phyloP scores from a whole-genome alignment of 2,113 vertebrate genomes.

The Crotalus helleri region DNA sequence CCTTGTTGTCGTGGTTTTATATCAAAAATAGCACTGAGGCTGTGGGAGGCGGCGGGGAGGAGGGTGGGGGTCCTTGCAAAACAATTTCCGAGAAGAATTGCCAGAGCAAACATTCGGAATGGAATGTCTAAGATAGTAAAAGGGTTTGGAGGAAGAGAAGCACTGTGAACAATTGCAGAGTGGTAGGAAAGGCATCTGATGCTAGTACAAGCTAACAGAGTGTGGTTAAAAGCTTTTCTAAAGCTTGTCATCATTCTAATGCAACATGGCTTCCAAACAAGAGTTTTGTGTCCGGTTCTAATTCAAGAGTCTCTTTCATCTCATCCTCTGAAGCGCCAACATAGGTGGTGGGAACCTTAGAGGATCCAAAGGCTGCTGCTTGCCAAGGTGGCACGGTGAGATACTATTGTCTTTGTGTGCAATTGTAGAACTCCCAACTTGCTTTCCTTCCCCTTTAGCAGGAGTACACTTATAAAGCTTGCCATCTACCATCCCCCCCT shows the following conservation, averaged over 20 bases:
- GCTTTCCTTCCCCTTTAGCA: background rate
- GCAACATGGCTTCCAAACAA: background rate
- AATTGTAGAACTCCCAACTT: background rate
- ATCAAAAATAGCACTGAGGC: background rate
- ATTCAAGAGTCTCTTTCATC: background rate
- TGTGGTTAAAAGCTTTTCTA: background rate
- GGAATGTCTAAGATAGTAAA: background rate
- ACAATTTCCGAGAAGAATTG: background rate
- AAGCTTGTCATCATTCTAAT: background rate
- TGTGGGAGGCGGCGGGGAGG: background rate
- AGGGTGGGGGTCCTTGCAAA: background rate
- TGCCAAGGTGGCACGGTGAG: background rate
- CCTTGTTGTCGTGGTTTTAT: background rate
- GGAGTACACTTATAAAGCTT: background rate
- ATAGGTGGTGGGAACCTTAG: background rate
- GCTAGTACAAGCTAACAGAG: background rate
- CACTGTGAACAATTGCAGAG: background rate
- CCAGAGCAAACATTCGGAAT: background rate
- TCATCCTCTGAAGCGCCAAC: background rate
- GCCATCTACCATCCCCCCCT: background rate
- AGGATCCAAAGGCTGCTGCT: background rate
- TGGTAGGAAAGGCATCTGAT: too few species aligned
- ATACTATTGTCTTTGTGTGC: too few species aligned
- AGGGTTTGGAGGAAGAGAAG: background rate
- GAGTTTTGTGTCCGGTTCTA: background rate